Conservation (phyloP, 2,797 vertebrate genomes). For the Sylvia borin region DNA sequence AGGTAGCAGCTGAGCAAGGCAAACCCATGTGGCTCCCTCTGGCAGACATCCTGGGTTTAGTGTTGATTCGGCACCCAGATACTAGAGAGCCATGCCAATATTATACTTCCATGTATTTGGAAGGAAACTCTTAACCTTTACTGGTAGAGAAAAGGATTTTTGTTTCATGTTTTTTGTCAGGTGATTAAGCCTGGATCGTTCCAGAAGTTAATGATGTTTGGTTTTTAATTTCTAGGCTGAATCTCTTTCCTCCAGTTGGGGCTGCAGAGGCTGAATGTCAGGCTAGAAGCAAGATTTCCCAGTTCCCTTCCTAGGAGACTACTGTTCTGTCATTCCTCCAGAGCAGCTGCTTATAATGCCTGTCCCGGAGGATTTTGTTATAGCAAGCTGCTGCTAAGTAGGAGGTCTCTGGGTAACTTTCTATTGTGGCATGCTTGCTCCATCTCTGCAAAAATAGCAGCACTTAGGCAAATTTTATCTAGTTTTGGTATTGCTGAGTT, state of each 20-base stretch:
- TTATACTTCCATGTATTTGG: not conserved
- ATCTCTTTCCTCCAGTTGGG: not conserved
- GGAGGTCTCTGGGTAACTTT: conserved; percentile 12
- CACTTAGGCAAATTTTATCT: conserved; percentile 35
- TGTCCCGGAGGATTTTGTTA: not conserved
- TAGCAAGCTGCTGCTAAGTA: not conserved
- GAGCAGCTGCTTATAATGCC: conserved; percentile 26
- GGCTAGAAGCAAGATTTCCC: not conserved
- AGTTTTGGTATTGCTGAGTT: not conserved
- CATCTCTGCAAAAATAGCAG: conserved; percentile 33
- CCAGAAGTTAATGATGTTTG: not conserved
- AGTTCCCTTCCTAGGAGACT: not conserved
- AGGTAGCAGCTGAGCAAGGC: not conserved
- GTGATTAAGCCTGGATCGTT: not conserved
- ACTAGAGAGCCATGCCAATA: not conserved
- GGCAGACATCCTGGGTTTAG: not conserved
- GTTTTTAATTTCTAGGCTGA: not conserved
- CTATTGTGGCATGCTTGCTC: not conserved
- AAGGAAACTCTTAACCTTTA: not conserved
- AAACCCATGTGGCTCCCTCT: not conserved
- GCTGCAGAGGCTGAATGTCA: not conserved
- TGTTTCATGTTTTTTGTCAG: not conserved
- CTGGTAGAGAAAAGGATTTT: not conserved
- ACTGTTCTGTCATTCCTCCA: conserved; percentile 27
- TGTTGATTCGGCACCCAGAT: not conserved